These are phyloP conservation scores for Rhagologus leucostigma DNA, from an alignment of 2,113 vertebrate genomes.

Conservation along the genomic window DNA sequence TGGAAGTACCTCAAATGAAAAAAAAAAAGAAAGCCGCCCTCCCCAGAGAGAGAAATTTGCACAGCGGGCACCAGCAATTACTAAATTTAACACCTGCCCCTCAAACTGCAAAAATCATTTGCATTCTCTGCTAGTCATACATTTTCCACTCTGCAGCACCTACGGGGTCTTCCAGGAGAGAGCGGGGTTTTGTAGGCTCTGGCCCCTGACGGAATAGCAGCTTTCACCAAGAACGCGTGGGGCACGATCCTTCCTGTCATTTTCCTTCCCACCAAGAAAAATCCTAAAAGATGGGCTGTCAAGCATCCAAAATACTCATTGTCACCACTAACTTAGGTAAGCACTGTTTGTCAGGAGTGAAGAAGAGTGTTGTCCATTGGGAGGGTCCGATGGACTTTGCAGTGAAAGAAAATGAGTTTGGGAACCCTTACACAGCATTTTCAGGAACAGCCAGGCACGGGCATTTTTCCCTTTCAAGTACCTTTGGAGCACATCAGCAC, in stretches of 20 bases:
- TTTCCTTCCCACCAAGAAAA: background rate
- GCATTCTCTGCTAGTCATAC: background rate
- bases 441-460: background rate
- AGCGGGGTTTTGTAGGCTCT: background rate
- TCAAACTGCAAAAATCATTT: background rate
- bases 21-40: background rate
- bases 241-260: background rate
- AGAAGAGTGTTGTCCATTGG: background rate
- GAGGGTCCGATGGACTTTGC: background rate
- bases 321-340: background rate
- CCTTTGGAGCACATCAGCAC: background rate
- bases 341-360: background rate
- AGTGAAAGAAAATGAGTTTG: background rate
- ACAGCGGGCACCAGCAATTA: conserved; percentile 57
- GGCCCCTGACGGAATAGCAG: background rate
- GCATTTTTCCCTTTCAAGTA: background rate
- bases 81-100: background rate
- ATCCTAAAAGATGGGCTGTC: background rate
- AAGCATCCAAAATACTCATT: background rate
- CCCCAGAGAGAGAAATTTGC: conserved; percentile 9
- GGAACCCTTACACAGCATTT: background rate
- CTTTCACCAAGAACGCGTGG: background rate
- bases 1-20: conserved; percentile 36
- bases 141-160: background rate
- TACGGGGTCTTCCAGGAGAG: background rate